Evolutionary conservation across 2,888 invertebrate genomes (phyloP).

Genomic region (Dioctria linearis): DNA sequence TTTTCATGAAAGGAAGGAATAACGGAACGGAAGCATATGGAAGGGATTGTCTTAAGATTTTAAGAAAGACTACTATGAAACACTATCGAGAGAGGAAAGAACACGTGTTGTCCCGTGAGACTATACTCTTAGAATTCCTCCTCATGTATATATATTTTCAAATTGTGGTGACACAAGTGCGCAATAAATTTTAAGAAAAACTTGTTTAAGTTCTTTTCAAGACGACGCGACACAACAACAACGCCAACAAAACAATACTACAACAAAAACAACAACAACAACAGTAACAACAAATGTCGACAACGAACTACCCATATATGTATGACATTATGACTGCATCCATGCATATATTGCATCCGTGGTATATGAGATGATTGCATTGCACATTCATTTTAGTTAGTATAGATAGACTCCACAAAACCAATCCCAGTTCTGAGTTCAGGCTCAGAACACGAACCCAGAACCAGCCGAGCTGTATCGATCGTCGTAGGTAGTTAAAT

Average conservation of each 20-base stretch:
- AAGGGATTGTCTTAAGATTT: background rate
- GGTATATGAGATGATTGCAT: slow-evolving; percentile 2
- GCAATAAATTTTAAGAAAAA: slow-evolving; percentile 48
- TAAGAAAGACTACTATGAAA: background rate
- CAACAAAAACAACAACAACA: no score
- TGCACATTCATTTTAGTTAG: no score
- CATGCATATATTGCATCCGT: background rate
- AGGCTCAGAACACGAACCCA: background rate
- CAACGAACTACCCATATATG: background rate
- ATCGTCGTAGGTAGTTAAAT: slow-evolving; percentile 21
- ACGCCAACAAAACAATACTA: no score
- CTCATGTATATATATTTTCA: background rate
- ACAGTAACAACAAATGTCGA: no score
- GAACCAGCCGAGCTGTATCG: background rate
- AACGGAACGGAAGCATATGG: slow-evolving; percentile 37
- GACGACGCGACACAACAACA: background rate
- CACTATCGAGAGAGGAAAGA: background rate
- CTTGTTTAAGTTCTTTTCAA: slow-evolving; percentile 33
- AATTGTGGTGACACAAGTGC: slow-evolving; percentile 14
- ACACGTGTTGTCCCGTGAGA: slow-evolving; percentile 46
- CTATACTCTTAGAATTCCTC: slow-evolving; percentile 6
- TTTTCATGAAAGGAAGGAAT: slow-evolving; percentile 7
- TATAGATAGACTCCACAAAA: no score
- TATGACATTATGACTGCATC: slow-evolving; percentile 20
- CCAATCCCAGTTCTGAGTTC: background rate